Evolutionary conservation across 2,888 invertebrate genomes (phyloP).

Genomic region (Chrysomela aeneicollis): DNA sequence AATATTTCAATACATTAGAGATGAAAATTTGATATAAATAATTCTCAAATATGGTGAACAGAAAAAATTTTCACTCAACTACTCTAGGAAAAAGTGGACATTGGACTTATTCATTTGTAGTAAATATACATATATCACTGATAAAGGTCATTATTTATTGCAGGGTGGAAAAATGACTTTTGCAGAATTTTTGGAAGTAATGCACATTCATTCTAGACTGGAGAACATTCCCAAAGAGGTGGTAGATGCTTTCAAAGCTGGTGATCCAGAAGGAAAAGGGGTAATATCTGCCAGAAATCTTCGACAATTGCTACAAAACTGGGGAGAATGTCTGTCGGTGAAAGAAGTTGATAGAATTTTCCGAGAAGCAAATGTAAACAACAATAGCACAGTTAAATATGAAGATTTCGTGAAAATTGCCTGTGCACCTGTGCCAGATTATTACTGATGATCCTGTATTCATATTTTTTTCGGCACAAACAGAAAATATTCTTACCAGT

Average conservation of each 20-base stretch:
- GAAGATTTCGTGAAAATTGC: conserved; percentile 93
- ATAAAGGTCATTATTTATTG: no score
- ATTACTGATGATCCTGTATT: conserved; percentile 68
- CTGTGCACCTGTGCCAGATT: conserved; percentile 92
- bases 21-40: no score
- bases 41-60: no score
- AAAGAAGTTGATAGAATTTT: conserved; percentile 89
- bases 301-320: conserved; percentile 84
- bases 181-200: conserved; percentile 93
- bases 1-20: no score
- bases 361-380: conserved; percentile 86
- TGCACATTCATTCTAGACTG: conserved; percentile 88
- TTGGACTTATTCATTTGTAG: neutral
- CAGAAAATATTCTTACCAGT: neutral
- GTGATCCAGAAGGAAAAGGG: conserved; percentile 77
- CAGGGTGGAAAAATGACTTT: conserved; percentile 91
- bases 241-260: conserved; percentile 89
- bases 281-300: conserved; percentile 83
- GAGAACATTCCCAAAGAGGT: conserved; percentile 87
- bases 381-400: conserved; percentile 82
- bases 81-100: neutral
- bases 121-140: neutral
- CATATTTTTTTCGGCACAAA: no score
- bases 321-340: conserved; percentile 87
- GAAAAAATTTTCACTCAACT: no score